These are phyloP conservation scores for Heteromyza rotundicornis DNA, from an alignment of 2,888 invertebrate genomes.

Conservation along the genomic window DNA sequence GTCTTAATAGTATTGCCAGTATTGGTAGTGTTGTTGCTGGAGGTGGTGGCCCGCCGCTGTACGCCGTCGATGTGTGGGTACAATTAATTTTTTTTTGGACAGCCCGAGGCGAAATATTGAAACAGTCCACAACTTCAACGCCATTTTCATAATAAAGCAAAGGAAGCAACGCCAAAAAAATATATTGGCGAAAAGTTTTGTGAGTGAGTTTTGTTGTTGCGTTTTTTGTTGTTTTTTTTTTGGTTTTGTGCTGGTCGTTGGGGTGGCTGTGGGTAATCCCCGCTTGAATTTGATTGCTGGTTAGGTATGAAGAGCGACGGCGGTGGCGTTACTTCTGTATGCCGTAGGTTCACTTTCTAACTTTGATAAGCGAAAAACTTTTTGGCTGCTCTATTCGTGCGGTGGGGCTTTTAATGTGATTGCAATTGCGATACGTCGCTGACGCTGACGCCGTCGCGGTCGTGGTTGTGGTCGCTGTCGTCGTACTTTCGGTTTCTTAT, in stretches of 20 bases:
- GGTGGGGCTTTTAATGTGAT: conserved; percentile 47
- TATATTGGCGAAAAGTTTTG: no score
- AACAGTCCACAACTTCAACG: neutral
- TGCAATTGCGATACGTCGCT: conserved; percentile 42
- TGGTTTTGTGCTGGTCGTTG: neutral
- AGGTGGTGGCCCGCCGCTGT: no score
- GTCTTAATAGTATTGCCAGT: no score
- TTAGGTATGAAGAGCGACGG: neutral
- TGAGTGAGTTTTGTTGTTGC: no score
- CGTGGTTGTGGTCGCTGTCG: neutral
- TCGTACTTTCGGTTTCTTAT: no score
- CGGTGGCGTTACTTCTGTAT: conserved; percentile 13
- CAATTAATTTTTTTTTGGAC: conserved; percentile 42
- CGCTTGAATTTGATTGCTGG: neutral
- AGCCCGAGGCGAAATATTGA: conserved; percentile 13
- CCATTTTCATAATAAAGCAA: no score
- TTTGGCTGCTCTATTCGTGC: conserved; percentile 26
- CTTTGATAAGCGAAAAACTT: conserved; percentile 25
- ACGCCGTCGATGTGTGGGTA: conserved; percentile 36
- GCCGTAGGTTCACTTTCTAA: conserved; percentile 18
- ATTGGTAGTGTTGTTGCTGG: no score
- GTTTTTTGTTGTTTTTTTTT: neutral
- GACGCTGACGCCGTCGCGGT: neutral
- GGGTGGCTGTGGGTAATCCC: neutral
- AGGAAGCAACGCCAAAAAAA: no score